Evolutionary conservation across 2,888 invertebrate genomes (phyloP).

Genomic region (Capitulum mitella): DNA sequence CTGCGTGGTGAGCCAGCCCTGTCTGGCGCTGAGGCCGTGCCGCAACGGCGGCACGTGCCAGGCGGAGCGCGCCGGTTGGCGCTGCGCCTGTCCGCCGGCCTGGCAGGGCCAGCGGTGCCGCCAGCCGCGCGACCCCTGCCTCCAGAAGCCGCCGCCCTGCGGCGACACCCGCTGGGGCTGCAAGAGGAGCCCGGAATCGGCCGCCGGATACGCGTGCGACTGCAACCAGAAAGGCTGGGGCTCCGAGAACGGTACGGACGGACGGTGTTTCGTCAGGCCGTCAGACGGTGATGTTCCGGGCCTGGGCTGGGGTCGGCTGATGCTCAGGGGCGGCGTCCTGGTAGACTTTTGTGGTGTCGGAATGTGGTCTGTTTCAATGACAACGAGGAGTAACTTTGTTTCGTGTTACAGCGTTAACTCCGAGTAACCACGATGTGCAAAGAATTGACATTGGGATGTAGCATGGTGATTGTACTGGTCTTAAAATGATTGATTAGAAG

Average conservation of each 20-base stretch:
- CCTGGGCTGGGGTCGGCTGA: too few species aligned
- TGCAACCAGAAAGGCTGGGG: slow-evolving; percentile 1
- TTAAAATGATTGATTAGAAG: too few species aligned
- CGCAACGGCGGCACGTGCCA: not conserved
- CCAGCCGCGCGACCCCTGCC: not conserved
- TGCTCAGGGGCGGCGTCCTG: too few species aligned
- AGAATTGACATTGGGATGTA: too few species aligned
- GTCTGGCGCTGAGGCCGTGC: not conserved
- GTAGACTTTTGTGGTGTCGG: too few species aligned
- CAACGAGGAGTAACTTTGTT: too few species aligned
- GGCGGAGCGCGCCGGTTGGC: not conserved
- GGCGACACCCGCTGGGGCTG: not conserved
- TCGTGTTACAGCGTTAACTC: too few species aligned
- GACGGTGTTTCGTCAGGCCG: too few species aligned
- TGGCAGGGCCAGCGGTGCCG: slow-evolving; percentile 4
- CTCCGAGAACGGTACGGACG: not conserved
- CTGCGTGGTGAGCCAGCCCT: not conserved
- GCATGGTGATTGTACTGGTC: too few species aligned
- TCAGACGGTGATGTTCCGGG: too few species aligned
- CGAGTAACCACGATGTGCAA: too few species aligned
- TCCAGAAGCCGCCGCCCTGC: not conserved
- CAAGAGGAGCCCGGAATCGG: not conserved
- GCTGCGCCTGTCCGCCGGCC: not conserved
- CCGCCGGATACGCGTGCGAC: slow-evolving; percentile 9
- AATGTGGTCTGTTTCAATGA: too few species aligned